These are phyloP conservation scores for Anastatus disparis DNA, from an alignment of 1,140 invertebrate species.

Conservation along the genomic window DNA sequence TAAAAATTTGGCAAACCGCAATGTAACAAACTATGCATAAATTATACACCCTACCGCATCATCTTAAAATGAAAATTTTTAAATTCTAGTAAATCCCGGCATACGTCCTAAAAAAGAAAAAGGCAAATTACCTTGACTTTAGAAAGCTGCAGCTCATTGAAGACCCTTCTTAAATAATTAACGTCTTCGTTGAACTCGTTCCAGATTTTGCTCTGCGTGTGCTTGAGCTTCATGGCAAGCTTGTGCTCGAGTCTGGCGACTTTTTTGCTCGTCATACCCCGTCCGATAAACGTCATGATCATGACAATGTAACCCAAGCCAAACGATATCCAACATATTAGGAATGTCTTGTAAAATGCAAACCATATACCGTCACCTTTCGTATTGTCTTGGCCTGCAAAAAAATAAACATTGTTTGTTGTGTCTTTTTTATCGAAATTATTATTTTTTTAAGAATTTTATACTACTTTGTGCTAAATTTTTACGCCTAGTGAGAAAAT, in stretches of 20 bases:
- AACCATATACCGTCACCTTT: conserved; percentile 72
- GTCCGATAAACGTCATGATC: conserved; percentile 88
- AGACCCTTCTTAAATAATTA: conserved; percentile 76
- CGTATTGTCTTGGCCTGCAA: conserved; percentile 60
- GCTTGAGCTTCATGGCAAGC: conserved; percentile 77
- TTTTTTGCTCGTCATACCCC: conserved; percentile 78
- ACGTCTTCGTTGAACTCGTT: conserved; percentile 82
- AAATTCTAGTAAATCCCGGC: too few species aligned
- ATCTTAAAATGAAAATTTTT: too few species aligned
- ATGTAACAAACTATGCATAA: too few species aligned
- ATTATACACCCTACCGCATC: too few species aligned
- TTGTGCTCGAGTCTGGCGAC: conserved; percentile 80
- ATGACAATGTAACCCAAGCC: conserved; percentile 91
- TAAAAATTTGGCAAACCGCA: too few species aligned
- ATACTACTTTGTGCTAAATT: too few species aligned
- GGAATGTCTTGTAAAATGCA: conserved; percentile 77
- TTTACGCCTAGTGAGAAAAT: too few species aligned
- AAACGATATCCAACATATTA: conserved; percentile 88
- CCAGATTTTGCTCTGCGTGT: conserved; percentile 81
- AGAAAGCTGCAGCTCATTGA: conserved; percentile 82
- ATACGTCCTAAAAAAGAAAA: background rate
- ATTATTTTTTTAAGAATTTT: too few species aligned
- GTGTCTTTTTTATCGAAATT: too few species aligned
- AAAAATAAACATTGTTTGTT: too few species aligned
- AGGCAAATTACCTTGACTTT: conserved; percentile 79